Evolutionary conservation across 2,888 invertebrate genomes (phyloP).

Genomic region (Nephrotoma flavescens): DNA sequence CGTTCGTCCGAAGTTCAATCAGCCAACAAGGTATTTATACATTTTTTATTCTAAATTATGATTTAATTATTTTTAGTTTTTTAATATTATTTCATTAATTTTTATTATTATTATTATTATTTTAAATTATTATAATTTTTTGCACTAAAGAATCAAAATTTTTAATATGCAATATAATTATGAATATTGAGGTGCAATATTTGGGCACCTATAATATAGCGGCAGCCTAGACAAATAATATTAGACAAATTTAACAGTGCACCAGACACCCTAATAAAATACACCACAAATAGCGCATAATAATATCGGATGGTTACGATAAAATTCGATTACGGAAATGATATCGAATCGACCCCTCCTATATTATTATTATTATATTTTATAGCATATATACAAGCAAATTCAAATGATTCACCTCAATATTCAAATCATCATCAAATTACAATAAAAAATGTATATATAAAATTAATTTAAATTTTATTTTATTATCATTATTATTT

Average conservation of each 20-base stretch:
- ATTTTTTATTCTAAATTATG: not conserved
- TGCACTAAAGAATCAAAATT: not conserved
- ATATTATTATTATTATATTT: too few relatives aligned
- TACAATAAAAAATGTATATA: not conserved
- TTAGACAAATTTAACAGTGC: not conserved
- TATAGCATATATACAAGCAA: not conserved
- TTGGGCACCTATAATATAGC: not conserved
- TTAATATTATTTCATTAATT: not conserved
- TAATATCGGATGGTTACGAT: not conserved
- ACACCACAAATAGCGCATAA: not conserved
- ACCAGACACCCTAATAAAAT: not conserved
- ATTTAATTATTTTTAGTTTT: constrained; percentile 3
- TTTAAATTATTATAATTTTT: not conserved
- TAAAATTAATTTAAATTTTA: not conserved
- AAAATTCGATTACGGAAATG: not conserved
- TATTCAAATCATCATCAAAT: not conserved
- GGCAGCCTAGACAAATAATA: not conserved
- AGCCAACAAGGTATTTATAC: constrained; percentile 54
- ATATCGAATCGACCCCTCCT: not conserved
- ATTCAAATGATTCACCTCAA: not conserved
- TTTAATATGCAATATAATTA: not conserved
- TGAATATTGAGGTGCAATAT: not conserved
- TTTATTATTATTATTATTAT: constrained; percentile 1
- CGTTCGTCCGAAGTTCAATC: constrained; percentile 38
- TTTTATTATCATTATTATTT: not conserved